Evolutionary conservation across 2,113 vertebrate species (phyloP), one percentile per base, ranked within the genome.

Genomic region (Lophius piscatorius): DNA sequence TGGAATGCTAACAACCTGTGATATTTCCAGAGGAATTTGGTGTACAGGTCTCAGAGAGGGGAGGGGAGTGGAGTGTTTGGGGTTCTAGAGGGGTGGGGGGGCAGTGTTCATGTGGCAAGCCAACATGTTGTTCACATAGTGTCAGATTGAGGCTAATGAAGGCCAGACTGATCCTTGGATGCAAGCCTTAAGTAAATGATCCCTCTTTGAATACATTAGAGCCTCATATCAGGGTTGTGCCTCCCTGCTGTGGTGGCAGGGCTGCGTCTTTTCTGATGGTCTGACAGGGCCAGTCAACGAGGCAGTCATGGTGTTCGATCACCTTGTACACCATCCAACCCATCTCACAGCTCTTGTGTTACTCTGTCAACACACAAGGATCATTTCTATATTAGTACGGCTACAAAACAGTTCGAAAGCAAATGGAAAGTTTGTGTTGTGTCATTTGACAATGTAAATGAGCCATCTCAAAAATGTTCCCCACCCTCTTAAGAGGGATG

Each of bases 401-500:
- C 45, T 69, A 54, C 56, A 71, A 50, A 80, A 69, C 68, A 77
- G 64, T 61, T 82, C 83, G 72, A 87, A 85, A 83, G 75, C 73
- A 84, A 84, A 85, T 82, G 87, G 88, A 91, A 90, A 90, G 57
- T 80, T 69, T 89, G 83, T 85, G 81, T 89, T 73, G 56, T 85
- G 84, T 89, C 70, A 82, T 90, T 88, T 89, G 79, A 78, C 63
- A 71, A 91, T 90, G 91, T 88, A 90, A 90, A 91, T 90, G 73
- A 88, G 76, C 61, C 55, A 36, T 48, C 57, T 77, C 60, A 79
- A 68, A 63, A 64, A 69, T 79, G 48, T 74, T 76, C 71, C 84
- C 85, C 84, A 76, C 87, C 85, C 74, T 80, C 85, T 87, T 62
- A 80, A 89, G 75, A 83, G 63, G 78, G 74, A 72, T 66, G 45